A percentile compares a stretch with the other conserved stretches of the same genome.
These are phyloP conservation scores for Limenitis camilla DNA, from an alignment of 2,888 invertebrate species.

Conservation along the genomic window DNA sequence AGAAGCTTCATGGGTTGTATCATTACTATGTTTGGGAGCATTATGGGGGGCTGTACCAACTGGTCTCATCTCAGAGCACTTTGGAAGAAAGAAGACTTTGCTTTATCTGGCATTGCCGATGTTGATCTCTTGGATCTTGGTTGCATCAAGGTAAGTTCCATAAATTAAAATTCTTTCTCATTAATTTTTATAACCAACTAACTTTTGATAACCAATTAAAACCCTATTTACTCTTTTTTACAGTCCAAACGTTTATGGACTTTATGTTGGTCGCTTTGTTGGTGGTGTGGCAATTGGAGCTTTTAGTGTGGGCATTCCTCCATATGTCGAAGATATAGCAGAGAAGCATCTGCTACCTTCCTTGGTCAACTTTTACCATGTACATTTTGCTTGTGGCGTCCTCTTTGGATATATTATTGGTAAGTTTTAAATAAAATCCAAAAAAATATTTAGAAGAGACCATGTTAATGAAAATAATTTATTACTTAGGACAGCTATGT, in stretches of 20 bases:
- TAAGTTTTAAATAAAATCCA: conserved; percentile 23
- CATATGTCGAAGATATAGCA: conserved; percentile 79
- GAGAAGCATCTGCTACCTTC: conserved; percentile 77
- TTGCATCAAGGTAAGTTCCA: conserved; percentile 65
- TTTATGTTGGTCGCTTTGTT: conserved; percentile 73
- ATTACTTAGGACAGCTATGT: no score
- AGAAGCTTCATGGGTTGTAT: conserved; percentile 73
- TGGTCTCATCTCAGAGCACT: conserved; percentile 67
- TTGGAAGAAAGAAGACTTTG: conserved; percentile 73
- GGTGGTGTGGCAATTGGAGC: conserved; percentile 78
- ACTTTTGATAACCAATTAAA: no score
- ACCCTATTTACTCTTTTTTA: not conserved
- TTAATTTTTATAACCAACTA: not conserved
- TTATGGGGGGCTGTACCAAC: conserved; percentile 72
- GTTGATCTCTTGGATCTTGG: conserved; percentile 71
- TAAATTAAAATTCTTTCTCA: not conserved
- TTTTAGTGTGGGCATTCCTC: conserved; percentile 78
- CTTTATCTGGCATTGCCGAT: conserved; percentile 70
- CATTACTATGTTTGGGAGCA: conserved; percentile 72
- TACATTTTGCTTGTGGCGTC: conserved; percentile 79
- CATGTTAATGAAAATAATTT: no score
- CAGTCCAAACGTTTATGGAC: conserved; percentile 65
- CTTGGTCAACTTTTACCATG: conserved; percentile 80
- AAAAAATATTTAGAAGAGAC: no score
- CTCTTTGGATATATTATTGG: conserved; percentile 76